Evolutionary conservation across 2,113 vertebrate species (phyloP), one percentile per base, ranked within the genome.

Genomic region (Ceyx margarethae): DNA sequence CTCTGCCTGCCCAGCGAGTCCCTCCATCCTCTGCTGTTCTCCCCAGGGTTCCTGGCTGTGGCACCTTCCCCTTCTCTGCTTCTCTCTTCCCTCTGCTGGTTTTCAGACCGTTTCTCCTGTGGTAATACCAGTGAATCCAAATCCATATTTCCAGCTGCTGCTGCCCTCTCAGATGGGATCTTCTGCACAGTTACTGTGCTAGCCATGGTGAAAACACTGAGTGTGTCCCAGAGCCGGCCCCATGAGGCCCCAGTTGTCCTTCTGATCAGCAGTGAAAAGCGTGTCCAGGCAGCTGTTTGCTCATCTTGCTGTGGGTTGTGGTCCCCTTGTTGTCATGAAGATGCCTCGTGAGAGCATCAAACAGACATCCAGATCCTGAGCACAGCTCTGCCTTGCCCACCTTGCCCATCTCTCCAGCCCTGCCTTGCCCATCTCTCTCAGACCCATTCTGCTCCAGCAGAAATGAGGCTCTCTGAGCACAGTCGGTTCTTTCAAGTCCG

Each of bases 21-120:
- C 62, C 43, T 14, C 31, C 81, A 13, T 18, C 75, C 50, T 33
- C 80, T 28, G 20, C 6, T 35, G 43, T 13, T 15, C 29, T 29
- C 29, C 14, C 28, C 50, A 1, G 7, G 1, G 29, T 2, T 15
- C 45, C 37, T 23, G 22, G 4, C 62, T 9, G 46, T 8, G 11
- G 56, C 6, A 11, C 43, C 66, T 18, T 12, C 9, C 29, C 3
- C 77, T 68, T 76, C 10, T 15, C 6, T 19, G 3, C 77, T 68
- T 80, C 10, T 6, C 67, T 40, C 29, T 43, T 7, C 15, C 33
- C 65, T 33, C 64, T 17, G 23, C 6, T 4, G 2, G 29, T 62
- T 72, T 51, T 51, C 85, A 67, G 35, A 33, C 35, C 13, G 0
- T 68, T 72, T 51, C 48, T 67, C 42, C 60, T 10, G 18, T 8